Evolutionary conservation across 2,888 invertebrate genomes (phyloP), one percentile per base, ranked within the genome.

Genomic region (Cinara cedri): DNA sequence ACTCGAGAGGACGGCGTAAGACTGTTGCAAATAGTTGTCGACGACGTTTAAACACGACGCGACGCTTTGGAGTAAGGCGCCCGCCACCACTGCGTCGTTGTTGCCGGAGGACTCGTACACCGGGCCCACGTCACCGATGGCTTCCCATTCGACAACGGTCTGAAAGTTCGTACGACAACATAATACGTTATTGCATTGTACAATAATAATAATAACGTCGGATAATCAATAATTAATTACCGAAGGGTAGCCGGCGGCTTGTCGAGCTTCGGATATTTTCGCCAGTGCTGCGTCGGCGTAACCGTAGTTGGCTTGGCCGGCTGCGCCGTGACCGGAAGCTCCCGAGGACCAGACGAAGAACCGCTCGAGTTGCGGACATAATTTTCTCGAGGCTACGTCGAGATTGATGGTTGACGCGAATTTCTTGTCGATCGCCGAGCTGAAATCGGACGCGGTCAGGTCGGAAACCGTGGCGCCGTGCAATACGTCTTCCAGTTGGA

Each of bases 311-410:
- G 93, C 91, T 87, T 96, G 96, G 0, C 96, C 96, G 4, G 92
- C 91, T 86, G 96, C 96, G 83, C 96, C 97, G 24, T 95, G 90
- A n/a, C 96, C 96, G 85, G 95, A 95, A 0, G 94, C 92, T 9
- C 95, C 93, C 16, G 95, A 96, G 0, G 96, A 96, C 87, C 96
- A 97, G 26, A 93, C 90, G 0, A 97, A 95, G 85, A 97, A 97
- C 87, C 92, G 89, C 84, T 87, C 85, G 57, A 89, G 83, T 2
- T 87, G 66, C 0, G 88, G 88, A 81, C 91, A 91, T 70, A 88
- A 81, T 63, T 86, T 85, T 66, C 92, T 87, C 0, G 90, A 89
- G 1, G 89, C 85, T 76, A 88, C 87, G 85, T 97, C 96, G 82
- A 97, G 87, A 85, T 93, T 87, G 83, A 90, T 86, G 0, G 95